Evolutionary conservation across 2,888 invertebrate genomes (phyloP).

Genomic region (Malacosoma neustria): DNA sequence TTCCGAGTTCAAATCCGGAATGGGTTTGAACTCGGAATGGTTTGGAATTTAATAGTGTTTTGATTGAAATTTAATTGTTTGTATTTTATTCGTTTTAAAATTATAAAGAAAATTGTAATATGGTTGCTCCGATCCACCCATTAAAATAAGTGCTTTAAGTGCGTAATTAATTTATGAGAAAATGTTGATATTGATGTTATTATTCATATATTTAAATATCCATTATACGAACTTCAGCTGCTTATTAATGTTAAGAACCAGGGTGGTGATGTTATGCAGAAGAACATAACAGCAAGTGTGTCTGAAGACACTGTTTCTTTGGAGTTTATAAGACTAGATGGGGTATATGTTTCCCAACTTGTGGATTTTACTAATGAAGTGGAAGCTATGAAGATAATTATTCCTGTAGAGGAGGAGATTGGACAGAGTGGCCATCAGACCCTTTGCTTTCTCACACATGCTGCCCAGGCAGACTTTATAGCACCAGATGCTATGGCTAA

Average conservation of each 20-base stretch:
- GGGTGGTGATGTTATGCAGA: constrained; percentile 95
- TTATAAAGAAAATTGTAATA: no score
- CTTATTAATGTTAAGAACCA: constrained; percentile 87
- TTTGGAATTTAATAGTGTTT: no score
- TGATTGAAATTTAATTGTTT: no score
- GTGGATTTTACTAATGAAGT: constrained; percentile 97
- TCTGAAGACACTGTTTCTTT: constrained; percentile 91
- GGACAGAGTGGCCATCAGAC: constrained; percentile 92
- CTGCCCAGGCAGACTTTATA: constrained; percentile 94
- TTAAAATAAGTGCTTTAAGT: no score
- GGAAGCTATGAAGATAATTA: constrained; percentile 90
- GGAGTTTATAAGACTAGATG: constrained; percentile 93
- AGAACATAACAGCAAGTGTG: constrained; percentile 93
- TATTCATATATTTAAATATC: constrained; percentile 32
- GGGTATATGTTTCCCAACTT: constrained; percentile 92
- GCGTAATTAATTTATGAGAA: no score
- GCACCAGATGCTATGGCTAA: constrained; percentile 98
- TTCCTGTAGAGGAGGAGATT: constrained; percentile 94
- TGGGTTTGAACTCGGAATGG: no score
- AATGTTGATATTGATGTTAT: constrained; percentile 19
- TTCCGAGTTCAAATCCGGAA: no score
- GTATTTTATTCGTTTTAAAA: no score
- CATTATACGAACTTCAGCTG: constrained; percentile 73
- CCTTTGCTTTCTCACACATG: constrained; percentile 93
- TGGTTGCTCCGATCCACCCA: no score